These are phyloP conservation scores for Zaprionus taronus DNA, from an alignment of 1,140 invertebrate genomes.

Conservation along the genomic window DNA sequence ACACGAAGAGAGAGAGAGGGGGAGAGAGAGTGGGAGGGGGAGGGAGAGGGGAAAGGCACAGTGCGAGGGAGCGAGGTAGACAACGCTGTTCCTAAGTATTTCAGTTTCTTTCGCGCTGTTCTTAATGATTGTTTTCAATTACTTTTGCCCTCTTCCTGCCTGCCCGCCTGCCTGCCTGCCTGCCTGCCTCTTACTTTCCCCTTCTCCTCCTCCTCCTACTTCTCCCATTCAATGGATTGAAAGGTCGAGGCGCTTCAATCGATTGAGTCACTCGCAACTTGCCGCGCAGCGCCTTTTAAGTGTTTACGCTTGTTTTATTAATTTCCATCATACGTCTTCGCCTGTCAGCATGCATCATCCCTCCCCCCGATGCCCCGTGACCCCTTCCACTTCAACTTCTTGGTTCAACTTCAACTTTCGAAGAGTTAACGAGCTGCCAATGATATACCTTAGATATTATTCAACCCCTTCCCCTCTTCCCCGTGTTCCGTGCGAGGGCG, in stretches of 20 bases:
- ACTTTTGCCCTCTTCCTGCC: conserved; percentile 46
- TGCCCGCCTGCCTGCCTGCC: too few species aligned
- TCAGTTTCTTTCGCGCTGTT: conserved; percentile 39
- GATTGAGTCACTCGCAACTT: conserved; percentile 50
- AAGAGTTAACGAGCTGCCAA: conserved; percentile 59
- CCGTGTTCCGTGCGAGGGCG: conserved; percentile 7
- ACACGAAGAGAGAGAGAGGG: conserved; percentile 11
- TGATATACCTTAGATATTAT: conserved; percentile 27
- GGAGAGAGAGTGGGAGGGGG: conserved; percentile 25
- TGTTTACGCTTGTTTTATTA: conserved; percentile 81
- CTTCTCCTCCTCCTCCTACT: background rate
- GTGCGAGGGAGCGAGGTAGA: conserved; percentile 2
- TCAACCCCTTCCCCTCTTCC: background rate
- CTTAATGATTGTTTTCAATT: conserved; percentile 82
- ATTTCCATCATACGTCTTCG: conserved; percentile 75
- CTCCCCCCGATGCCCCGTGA: background rate
- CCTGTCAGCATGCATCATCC: conserved; percentile 58
- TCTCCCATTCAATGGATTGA: conserved; percentile 14
- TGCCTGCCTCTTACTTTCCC: background rate
- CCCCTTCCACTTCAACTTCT: conserved; percentile 22
- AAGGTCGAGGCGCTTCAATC: conserved; percentile 46
- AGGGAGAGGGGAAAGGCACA: background rate
- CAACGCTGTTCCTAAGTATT: conserved; percentile 11
- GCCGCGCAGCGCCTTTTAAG: conserved; percentile 59
- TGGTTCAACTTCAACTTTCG: conserved; percentile 25